Evolutionary conservation across 2,888 invertebrate genomes (phyloP), one percentile per base, ranked within the genome.

Genomic region (Petrolisthes manimaculis): DNA sequence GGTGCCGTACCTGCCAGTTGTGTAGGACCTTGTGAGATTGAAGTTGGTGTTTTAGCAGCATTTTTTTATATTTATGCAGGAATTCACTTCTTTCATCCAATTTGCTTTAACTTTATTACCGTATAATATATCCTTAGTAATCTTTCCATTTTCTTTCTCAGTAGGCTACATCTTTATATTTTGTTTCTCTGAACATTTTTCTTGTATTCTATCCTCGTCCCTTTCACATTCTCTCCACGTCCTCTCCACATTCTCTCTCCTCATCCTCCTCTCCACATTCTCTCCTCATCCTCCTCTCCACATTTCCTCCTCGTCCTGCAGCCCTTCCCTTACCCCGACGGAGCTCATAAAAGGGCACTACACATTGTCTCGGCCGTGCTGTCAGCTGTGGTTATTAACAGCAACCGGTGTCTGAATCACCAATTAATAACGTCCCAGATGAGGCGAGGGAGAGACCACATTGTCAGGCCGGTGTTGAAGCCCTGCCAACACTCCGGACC

Each of bases 351-450:
- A 85, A 69, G 79, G 78, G 51, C 53, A 21, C n/a, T 54, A 71
- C 37, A 83, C 87, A 87, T 87, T 87, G 87, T 87, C 87, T 87
- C 83, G 69, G 83, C 83, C 75, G 55, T 53, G 77, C 83, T 77
- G 69, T 83, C 87, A 87, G 83, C 87, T 83, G 77, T 87, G 87
- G 79, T 83, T 83, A 87, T 87, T 87, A 87, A 87, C 87, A 87
- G 83, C 83, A 78, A 78, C 87, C 83, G 87, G 83, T 83, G 83
- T 87, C 83, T 87, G 82, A 87, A 87, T 87, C 87, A 87, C 87
- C 87, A 87, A 87, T 87, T 87, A 87, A 87, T 87, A 87, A 87
- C 83, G 83, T 69, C 78, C 79, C 61, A 79, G 87, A 87, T 83
- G 83, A 87, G 83, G 82, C 77, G 83, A 81, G 81, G 86, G 81